Percentiles rank a stretch among this genome's conserved stretches.
phyloP scores from a whole-genome alignment of 2,888 invertebrate genomes.

The Phasia obesa region DNA sequence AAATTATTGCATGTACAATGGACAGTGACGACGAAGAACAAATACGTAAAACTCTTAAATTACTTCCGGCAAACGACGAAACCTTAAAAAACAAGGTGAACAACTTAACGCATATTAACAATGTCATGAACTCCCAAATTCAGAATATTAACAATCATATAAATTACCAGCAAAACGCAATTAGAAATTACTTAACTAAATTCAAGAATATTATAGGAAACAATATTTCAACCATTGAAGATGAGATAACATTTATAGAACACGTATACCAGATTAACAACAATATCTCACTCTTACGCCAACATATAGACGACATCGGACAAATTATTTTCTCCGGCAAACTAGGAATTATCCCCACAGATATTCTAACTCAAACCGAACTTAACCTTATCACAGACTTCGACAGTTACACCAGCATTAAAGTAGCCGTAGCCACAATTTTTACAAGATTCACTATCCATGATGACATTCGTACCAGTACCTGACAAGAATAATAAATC shows the following conservation, averaged over 20 bases:
- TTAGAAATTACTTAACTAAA: conserved; percentile 61
- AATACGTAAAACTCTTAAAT: not conserved
- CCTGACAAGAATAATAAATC: too few relatives aligned
- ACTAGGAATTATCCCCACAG: conserved; percentile 16
- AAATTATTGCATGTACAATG: too few relatives aligned
- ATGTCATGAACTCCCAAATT: conserved; percentile 55
- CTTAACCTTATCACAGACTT: too few relatives aligned
- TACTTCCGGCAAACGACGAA: not conserved
- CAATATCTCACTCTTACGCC: not conserved
- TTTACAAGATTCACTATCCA: too few relatives aligned
- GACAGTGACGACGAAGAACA: too few relatives aligned
- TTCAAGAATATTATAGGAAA: conserved; percentile 35
- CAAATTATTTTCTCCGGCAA: not conserved
- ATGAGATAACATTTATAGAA: conserved; percentile 1
- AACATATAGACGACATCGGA: not conserved
- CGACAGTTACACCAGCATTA: too few relatives aligned
- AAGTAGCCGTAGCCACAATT: too few relatives aligned
- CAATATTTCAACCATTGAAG: conserved; percentile 12
- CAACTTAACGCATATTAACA: not conserved
- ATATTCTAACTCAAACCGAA: conserved; percentile 22
- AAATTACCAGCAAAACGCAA: conserved; percentile 38
- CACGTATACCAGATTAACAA: conserved; percentile 21
- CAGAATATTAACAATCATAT: conserved; percentile 71
- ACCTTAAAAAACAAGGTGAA: conserved; percentile 9
- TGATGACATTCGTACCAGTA: too few relatives aligned